These are phyloP conservation scores for Drosophila cardini DNA, from an alignment of 1,140 invertebrate genomes.

Conservation along the genomic window DNA sequence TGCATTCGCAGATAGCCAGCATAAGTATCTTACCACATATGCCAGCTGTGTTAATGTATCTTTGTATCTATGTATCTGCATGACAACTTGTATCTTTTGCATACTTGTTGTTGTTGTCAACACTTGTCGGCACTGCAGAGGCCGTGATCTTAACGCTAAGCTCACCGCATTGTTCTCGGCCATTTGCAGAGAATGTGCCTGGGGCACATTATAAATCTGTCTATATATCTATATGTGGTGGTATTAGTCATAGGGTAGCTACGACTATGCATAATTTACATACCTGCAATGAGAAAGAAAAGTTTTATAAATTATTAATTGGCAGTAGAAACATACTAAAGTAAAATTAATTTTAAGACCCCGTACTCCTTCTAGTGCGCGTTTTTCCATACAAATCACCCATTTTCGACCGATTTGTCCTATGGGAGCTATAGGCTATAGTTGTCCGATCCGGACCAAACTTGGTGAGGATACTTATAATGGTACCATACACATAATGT, in stretches of 20 bases:
- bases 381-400: too few relatives aligned
- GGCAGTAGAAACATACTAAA: background rate
- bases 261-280: constrained; percentile 17
- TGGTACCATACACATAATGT: too few relatives aligned
- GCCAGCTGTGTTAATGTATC: background rate
- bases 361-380: too few relatives aligned
- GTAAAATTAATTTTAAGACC: too few relatives aligned
- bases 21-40: constrained; percentile 6
- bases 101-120: constrained; percentile 19
- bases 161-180: constrained; percentile 44
- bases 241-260: background rate
- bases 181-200: background rate
- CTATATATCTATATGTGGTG: background rate
- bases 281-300: constrained; percentile 45
- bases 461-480: too few relatives aligned
- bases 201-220: background rate
- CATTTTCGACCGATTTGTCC: too few relatives aligned
- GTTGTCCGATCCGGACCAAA: too few relatives aligned
- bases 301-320: background rate
- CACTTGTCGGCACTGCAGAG: constrained; percentile 32
- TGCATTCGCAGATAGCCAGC: background rate
- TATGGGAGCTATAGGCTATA: too few relatives aligned
- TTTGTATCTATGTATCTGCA: constrained; percentile 21
- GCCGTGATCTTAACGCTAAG: constrained; percentile 37
- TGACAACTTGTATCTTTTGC: constrained; percentile 5